phyloP scores from a whole-genome alignment of 2,113 vertebrate genomes.

The Callocephalon fimbriatum region DNA sequence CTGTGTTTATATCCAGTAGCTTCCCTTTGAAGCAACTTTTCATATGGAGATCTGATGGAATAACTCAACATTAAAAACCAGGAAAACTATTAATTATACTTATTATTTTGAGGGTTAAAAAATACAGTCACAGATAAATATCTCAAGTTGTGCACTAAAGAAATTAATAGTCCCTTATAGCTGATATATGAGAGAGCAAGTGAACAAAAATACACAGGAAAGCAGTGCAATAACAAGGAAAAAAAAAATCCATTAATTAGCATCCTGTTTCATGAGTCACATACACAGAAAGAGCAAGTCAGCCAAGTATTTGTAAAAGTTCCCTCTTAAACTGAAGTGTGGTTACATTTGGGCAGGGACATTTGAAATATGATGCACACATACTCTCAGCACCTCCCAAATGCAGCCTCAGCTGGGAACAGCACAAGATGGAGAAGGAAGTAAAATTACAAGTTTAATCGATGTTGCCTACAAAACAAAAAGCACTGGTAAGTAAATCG shows the following conservation, averaged over 20 bases:
- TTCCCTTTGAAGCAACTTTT: conserved; percentile 42
- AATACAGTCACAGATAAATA: background rate
- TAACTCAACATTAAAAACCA: background rate
- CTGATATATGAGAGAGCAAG: background rate
- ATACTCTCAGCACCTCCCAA: background rate
- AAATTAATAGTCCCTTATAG: background rate
- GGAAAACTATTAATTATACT: background rate
- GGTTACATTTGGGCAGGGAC: background rate
- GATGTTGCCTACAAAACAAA: background rate
- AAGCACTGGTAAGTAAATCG: background rate
- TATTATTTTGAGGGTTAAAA: background rate
- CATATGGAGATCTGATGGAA: background rate
- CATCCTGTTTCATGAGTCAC: background rate
- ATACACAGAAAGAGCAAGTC: background rate
- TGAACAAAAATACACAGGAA: background rate
- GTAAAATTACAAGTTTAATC: background rate
- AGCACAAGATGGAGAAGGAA: background rate
- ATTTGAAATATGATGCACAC: background rate
- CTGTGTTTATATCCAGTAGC: background rate
- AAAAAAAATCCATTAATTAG: background rate
- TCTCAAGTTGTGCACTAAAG: background rate
- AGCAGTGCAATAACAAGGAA: background rate
- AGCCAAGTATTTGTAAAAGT: background rate
- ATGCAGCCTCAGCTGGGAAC: background rate
- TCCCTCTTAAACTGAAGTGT: background rate